Evolutionary conservation across 2,113 vertebrate species (phyloP), one percentile per base, ranked within the genome.

Genomic region (Gorsachius goisagi): DNA sequence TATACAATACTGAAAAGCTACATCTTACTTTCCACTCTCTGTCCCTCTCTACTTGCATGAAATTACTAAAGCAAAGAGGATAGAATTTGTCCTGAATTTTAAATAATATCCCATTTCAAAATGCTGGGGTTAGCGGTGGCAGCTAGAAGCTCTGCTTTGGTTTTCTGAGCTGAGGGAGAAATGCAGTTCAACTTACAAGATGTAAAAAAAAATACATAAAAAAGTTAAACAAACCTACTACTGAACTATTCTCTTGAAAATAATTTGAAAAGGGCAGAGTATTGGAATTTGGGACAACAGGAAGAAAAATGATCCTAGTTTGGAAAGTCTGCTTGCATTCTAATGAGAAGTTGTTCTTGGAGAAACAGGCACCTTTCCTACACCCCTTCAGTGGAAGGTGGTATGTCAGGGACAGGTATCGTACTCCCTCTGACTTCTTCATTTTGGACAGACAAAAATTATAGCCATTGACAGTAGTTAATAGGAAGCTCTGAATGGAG

Each of bases 301-400:
- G 89, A 98, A 98, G 98, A 98, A 98, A 98, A 98, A 98, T 98
- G 82, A 98, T 97, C 96, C 97, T 91, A 80, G 92, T 97, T 97
- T 89, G 94, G 95, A 95, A 97, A 97, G 97, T 94, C 94, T 94
- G 80, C 59, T 80, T 91, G 96, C 96, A 97, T 98, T 96, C 93
- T 98, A 98, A 98, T 98, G 97, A 98, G 97, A 97, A 78, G 97
- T 96, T 98, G 96, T 97, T 98, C 94, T 95, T 96, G 92, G 96
- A 86, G 90, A 97, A 96, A 84, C 85, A 87, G 88, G 77, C 81
- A 81, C 83, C 94, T 94, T 96, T 90, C 63, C 58, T 78, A 64
- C 75, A 64, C 73, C 69, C 50, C 59, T 68, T 66, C 71, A 71
- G 68, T n/a, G 93, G 87, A 35, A 64, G 68, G 78, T 80, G 91